Evolutionary conservation across 2,888 invertebrate species (phyloP).

Genomic region (Periphyllus acericola): DNA sequence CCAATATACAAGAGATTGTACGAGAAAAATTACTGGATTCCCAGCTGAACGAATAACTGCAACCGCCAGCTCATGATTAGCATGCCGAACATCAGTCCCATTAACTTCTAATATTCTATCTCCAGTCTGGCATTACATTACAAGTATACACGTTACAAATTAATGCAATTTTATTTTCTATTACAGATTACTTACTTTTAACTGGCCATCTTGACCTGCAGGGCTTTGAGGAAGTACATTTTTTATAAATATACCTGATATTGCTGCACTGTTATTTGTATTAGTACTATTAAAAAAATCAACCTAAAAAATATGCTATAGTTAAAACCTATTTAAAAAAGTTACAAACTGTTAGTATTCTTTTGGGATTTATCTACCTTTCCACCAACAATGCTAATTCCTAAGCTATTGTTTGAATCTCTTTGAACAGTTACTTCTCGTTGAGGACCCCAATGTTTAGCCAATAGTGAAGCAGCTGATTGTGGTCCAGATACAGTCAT

Average conservation of each 20-base stretch:
- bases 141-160: constrained; percentile 20
- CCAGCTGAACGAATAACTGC: constrained; percentile 91
- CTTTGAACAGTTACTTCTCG: constrained; percentile 79
- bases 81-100: constrained; percentile 87
- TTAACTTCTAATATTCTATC: constrained; percentile 92
- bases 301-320: constrained; percentile 70
- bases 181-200: constrained; percentile 73
- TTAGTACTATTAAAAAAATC: constrained; percentile 78
- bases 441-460: constrained; percentile 86
- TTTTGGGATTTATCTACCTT: constrained; percentile 73
- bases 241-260: constrained; percentile 97
- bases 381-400: constrained; percentile 97
- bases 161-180: constrained; percentile 5
- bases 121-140: constrained; percentile 74
- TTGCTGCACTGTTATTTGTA: constrained; percentile 76
- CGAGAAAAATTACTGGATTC: constrained; percentile 87
- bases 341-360: too few species aligned
- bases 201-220: constrained; percentile 86
- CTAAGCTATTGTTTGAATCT: constrained; percentile 83
- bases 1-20: constrained; percentile 84
- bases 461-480: constrained; percentile 69
- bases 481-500: constrained; percentile 70
- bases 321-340: neutral
- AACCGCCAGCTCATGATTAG: constrained; percentile 94
- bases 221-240: constrained; percentile 94